Conservation (phyloP, 2,113 vertebrate genomes). For the Megaleporinus macrocephalus region DNA sequence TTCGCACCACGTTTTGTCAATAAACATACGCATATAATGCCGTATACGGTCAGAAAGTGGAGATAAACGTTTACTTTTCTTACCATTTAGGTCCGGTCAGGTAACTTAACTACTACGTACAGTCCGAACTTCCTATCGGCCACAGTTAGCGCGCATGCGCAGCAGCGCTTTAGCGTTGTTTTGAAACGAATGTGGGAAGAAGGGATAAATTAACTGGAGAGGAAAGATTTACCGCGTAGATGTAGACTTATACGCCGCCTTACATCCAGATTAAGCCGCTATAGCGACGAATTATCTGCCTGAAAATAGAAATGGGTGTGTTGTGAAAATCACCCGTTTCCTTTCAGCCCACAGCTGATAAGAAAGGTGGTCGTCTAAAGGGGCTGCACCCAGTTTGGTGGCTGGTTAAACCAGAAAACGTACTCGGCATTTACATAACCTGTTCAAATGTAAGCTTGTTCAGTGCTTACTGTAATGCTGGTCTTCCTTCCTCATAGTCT, state of each 20-base stretch:
- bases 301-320: background rate
- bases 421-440: no score
- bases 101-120: background rate
- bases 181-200: background rate
- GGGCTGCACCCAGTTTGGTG: background rate
- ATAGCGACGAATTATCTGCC: no score
- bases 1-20: background rate
- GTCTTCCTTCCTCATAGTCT: no score
- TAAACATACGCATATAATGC: background rate
- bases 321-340: constrained; percentile 7
- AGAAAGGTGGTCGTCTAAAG: background rate
- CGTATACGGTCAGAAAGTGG: background rate
- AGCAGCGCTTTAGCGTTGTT: background rate
- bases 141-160: background rate
- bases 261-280: background rate
- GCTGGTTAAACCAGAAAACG: no score
- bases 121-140: background rate
- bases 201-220: background rate
- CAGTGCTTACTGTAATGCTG: no score
- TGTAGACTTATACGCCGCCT: no score
- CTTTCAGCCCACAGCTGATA: background rate
- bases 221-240: no score
- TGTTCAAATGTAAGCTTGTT: no score
- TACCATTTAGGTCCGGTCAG: background rate
- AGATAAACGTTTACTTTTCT: background rate